These are phyloP conservation scores for Syngnathoides biaculeatus DNA, from an alignment of 2,113 vertebrate genomes.

Conservation along the genomic window DNA sequence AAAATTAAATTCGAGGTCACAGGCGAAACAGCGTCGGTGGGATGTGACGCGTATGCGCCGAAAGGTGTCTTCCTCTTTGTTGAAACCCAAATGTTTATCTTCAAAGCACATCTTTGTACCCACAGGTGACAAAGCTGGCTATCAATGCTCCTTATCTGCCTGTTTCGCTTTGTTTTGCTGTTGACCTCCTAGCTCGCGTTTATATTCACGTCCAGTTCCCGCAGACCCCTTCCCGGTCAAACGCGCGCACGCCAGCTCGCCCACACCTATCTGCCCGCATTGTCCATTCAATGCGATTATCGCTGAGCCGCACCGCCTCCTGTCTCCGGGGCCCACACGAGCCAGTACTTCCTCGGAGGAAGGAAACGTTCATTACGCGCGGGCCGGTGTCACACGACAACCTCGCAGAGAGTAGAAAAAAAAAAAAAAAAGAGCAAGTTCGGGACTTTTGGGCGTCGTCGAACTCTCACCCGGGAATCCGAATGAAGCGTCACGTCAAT, in stretches of 20 bases:
- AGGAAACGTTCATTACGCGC: conserved; percentile 69
- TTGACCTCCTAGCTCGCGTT: conserved; percentile 57
- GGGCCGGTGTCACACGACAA: conserved; percentile 51
- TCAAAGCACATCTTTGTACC: conserved; percentile 24
- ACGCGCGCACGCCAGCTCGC: conserved; percentile 53
- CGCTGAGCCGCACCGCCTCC: conserved; percentile 70
- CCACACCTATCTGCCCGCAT: conserved; percentile 66
- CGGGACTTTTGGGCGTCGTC: conserved; percentile 13
- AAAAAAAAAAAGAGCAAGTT: conserved; percentile 40
- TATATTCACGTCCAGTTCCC: conserved; percentile 58
- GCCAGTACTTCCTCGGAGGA: conserved; percentile 70
- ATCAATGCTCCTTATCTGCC: conserved; percentile 56
- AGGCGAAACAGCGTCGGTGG: not conserved
- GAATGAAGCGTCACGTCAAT: conserved; percentile 21
- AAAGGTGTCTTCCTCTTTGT: not conserved
- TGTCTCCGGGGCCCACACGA: conserved; percentile 71
- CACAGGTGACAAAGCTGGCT: conserved; percentile 34
- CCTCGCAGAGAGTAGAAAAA: conserved; percentile 47
- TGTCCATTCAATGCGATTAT: conserved; percentile 73
- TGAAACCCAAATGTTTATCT: conserved; percentile 4
- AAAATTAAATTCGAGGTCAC: not conserved
- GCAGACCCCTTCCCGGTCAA: conserved; percentile 51
- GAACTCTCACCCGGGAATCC: conserved; percentile 5
- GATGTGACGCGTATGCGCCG: not conserved
- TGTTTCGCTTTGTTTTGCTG: conserved; percentile 61